These are phyloP conservation scores for Rhopalosiphum nymphaeae DNA, from an alignment of 2,888 invertebrate species.

Conservation along the genomic window DNA sequence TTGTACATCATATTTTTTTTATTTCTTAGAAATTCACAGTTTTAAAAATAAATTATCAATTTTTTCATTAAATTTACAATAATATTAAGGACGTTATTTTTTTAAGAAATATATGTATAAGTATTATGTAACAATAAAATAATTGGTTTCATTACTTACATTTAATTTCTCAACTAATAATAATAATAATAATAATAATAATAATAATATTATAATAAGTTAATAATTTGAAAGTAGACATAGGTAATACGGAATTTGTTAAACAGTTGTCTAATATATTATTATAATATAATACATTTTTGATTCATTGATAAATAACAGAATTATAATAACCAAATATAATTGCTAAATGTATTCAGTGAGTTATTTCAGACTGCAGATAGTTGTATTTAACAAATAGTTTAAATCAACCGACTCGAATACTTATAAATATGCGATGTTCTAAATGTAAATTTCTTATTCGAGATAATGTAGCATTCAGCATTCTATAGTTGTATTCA, in stretches of 20 bases:
- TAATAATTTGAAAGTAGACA: neutral
- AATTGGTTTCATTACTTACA: neutral
- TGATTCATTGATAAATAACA: neutral
- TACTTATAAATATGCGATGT: neutral
- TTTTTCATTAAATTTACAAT: neutral
- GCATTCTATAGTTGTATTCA: slow-evolving; percentile 15
- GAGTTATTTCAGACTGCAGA: neutral
- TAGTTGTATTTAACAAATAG: neutral
- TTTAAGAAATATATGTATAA: neutral
- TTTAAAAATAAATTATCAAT: neutral
- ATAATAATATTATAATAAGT: neutral
- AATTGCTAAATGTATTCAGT: neutral
- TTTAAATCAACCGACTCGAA: neutral
- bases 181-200: neutral
- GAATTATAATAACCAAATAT: neutral
- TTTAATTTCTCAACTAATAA: neutral
- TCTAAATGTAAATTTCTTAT: slow-evolving; percentile 26
- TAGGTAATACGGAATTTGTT: neutral
- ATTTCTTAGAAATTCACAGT: neutral
- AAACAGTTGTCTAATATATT: neutral
- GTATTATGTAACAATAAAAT: neutral
- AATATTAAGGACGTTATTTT: neutral
- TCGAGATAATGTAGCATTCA: neutral
- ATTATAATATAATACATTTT: neutral
- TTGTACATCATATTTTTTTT: no score